Base-by-base conservation (phyloP, 2,888 invertebrate species). In the Coelopa pilipes region DNA sequence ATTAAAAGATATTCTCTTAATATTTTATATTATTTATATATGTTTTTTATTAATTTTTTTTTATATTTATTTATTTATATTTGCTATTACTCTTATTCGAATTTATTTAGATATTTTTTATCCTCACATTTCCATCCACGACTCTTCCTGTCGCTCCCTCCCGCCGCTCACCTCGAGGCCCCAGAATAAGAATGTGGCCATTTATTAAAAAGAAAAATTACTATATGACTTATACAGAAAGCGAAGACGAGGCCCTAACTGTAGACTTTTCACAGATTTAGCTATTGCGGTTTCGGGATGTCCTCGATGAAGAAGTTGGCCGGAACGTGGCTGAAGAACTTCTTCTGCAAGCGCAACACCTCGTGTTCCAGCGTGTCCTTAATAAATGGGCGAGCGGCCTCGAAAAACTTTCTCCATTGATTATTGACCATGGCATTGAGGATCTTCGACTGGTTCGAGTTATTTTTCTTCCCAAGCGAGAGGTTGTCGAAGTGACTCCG, bases 391-490 rank as follows among this genome's bases (percentile, higher is more conserved):
- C 91, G 89, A 53, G 93, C 85, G 2, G 92, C 92, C 82, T 92
- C 92, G 0, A 92, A 90, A 0, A 92, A 91, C 72, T 92, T 91
- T 21, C 90, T 88, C 92, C 93, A 93, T 82, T 93, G 92, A 17
- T 91, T 91, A 82, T 93, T 93, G 76, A 93, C 88, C 82, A 92
- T 93, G 19, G 90, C 89, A 82, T 93, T 93, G 4, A 92, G 34
- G 4, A 7, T 4, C 2, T 4, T 93, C 79, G 91, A 91, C 70
- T 92, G 91, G 89, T 92, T 92, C 19, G 83, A 77, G 17, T 82
- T 81, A 49, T 79, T 78, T 67, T 80, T 83, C 49, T 79, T 81
- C 12, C 83, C 83, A 53, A 4, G 3, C 82, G 92, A 93, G 53
- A 93, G 86, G 85, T 93, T 92, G 75, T 91, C 90, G 90, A 93